A percentile compares a stretch with the other conserved stretches of the same genome.
Evolutionary conservation across 2,797 vertebrate genomes (phyloP).

Genomic region (Microtus agrestis): DNA sequence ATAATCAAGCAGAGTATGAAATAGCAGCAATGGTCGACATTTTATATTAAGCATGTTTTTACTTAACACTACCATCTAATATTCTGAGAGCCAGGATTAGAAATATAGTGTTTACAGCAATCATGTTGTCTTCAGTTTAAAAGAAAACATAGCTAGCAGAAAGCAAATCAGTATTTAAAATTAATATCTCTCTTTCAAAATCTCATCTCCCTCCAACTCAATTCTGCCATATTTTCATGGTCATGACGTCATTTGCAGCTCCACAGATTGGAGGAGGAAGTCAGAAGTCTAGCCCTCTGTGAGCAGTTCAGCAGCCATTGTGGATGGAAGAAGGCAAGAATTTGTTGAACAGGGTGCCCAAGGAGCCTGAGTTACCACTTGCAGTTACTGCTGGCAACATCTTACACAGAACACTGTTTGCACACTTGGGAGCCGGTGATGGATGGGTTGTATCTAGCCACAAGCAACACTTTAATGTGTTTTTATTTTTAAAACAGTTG

Average conservation of each 20-base stretch:
- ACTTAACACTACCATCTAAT: neutral
- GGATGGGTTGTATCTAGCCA: neutral
- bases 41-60: neutral
- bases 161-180: neutral
- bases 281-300: neutral
- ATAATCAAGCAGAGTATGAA: neutral
- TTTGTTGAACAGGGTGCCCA: neutral
- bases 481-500: too few relatives aligned
- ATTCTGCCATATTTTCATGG: neutral
- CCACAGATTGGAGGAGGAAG: neutral
- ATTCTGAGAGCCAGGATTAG: neutral
- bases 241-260: neutral
- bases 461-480: neutral
- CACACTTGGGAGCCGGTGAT: neutral
- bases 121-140: neutral
- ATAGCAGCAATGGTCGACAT: neutral
- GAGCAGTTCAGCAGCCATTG: neutral
- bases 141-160: neutral
- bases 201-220: neutral
- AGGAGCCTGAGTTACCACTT: too few relatives aligned
- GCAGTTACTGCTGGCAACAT: neutral
- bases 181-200: neutral
- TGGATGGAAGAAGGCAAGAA: neutral
- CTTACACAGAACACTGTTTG: neutral
- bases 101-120: slow-evolving; percentile 3